These are phyloP conservation scores for Coelopa pilipes DNA, from an alignment of 2,888 invertebrate genomes.

Conservation along the genomic window DNA sequence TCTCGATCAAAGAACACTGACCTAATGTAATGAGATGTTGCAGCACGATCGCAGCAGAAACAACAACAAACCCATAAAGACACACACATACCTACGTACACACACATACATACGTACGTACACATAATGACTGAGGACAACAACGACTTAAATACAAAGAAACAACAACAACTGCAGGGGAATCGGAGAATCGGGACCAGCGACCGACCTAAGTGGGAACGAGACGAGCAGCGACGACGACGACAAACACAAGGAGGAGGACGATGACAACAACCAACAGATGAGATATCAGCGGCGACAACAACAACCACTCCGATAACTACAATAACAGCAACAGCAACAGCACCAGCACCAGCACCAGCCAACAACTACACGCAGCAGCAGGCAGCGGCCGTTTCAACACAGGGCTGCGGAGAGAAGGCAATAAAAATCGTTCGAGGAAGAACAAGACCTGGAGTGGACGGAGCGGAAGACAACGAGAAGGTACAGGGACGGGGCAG, in stretches of 20 bases:
- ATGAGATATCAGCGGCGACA: constrained; percentile 11
- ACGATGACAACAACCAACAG: constrained; percentile 19
- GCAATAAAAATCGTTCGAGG: constrained; percentile 1
- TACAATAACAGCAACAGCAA: not conserved
- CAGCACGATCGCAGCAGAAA: constrained; percentile 20
- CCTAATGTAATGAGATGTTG: constrained; percentile 35
- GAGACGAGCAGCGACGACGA: constrained; percentile 1
- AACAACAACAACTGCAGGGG: too few relatives aligned
- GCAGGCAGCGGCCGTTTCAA: not conserved
- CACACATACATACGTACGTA: too few relatives aligned
- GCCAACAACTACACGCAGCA: not conserved
- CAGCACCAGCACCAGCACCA: not conserved
- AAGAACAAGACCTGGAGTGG: constrained; percentile 11
- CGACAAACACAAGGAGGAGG: constrained; percentile 5
- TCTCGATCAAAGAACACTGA: constrained; percentile 37
- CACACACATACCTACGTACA: too few relatives aligned
- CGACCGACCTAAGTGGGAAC: not conserved
- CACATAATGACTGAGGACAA: too few relatives aligned
- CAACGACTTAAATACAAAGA: too few relatives aligned
- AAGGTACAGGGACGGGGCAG: not conserved
- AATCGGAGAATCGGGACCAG: too few relatives aligned
- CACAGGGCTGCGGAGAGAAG: not conserved
- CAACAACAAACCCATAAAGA: constrained; percentile 15
- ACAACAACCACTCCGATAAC: constrained; percentile 10
- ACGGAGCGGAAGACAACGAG: not conserved